phyloP scores from a whole-genome alignment of 2,888 invertebrate species.

The Lottia scabra region DNA sequence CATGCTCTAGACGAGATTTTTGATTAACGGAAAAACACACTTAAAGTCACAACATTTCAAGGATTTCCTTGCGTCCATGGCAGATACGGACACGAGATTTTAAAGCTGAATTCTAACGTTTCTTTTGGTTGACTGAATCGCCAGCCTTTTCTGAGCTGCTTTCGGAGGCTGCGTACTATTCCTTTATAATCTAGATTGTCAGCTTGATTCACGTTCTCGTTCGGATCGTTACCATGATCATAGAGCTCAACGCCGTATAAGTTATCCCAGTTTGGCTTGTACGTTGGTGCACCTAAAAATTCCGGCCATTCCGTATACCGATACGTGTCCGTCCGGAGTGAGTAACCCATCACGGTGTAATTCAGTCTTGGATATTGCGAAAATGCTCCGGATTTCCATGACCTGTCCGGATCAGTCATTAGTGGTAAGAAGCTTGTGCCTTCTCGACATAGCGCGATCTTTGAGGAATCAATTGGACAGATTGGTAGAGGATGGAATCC shows the following conservation, averaged over 20 bases:
- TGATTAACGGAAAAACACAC: too few species aligned
- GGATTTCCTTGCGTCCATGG: too few species aligned
- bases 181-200: slow-evolving; percentile 52
- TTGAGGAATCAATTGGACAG: slow-evolving; percentile 15
- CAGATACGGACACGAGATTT: not conserved
- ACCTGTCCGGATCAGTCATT: slow-evolving; percentile 8
- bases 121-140: slow-evolving; percentile 14
- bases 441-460: slow-evolving; percentile 29
- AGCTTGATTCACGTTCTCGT: slow-evolving; percentile 37
- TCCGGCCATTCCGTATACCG: slow-evolving; percentile 49
- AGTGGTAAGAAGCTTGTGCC: slow-evolving; percentile 34
- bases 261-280: slow-evolving; percentile 31
- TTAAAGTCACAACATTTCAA: too few species aligned
- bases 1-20: too few species aligned
- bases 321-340: slow-evolving; percentile 37
- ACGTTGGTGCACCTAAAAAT: slow-evolving; percentile 24
- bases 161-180: slow-evolving; percentile 28
- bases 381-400: slow-evolving; percentile 21
- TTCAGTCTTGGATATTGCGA: slow-evolving; percentile 21
- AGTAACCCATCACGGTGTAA: slow-evolving; percentile 39
- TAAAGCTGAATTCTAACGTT: not conserved
- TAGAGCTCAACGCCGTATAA: slow-evolving; percentile 34
- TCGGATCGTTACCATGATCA: slow-evolving; percentile 34
- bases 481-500: slow-evolving; percentile 23
- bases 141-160: slow-evolving; percentile 46